A percentile compares a stretch with the other conserved stretches of the same genome.
phyloP scores from a whole-genome alignment of 2,113 vertebrate species.

The Falcunculus frontatus region DNA sequence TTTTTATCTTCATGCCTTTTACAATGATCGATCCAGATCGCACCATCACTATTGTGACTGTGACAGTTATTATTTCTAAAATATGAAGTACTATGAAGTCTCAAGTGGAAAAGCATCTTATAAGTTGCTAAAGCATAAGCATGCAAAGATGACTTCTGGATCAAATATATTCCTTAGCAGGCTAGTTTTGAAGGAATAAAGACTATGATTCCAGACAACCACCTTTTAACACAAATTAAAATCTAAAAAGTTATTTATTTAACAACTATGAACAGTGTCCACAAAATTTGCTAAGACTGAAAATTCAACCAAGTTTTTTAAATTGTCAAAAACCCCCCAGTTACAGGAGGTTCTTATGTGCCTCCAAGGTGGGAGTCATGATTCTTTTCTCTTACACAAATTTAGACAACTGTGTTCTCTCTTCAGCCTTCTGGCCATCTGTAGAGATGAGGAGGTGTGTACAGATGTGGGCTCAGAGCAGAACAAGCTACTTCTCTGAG shows the following conservation, averaged over 20 bases:
- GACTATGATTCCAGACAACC: not conserved
- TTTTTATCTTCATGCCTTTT: not conserved
- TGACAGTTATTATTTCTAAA: not conserved
- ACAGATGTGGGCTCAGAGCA: conserved; percentile 61
- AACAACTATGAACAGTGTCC: not conserved
- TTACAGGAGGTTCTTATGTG: conserved; percentile 20
- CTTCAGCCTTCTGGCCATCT: conserved; percentile 62
- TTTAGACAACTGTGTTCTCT: conserved; percentile 63
- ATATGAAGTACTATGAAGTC: not conserved
- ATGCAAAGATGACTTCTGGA: not conserved
- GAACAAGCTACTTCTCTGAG: conserved; percentile 41
- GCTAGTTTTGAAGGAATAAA: not conserved
- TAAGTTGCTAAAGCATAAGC: not conserved
- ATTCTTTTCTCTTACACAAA: conserved; percentile 56
- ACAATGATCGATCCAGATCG: not conserved
- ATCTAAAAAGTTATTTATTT: not conserved
- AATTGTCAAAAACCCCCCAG: not conserved
- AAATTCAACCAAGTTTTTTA: not conserved
- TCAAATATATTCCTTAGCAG: not conserved
- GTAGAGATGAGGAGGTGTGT: conserved; percentile 60
- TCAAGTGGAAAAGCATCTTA: not conserved
- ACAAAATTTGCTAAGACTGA: not conserved
- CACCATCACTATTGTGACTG: not conserved
- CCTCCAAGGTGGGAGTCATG: conserved; percentile 53
- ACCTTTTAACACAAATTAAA: not conserved